Conservation (phyloP, 2,113 vertebrate genomes). For the Thalassarche chlororhynchos region DNA sequence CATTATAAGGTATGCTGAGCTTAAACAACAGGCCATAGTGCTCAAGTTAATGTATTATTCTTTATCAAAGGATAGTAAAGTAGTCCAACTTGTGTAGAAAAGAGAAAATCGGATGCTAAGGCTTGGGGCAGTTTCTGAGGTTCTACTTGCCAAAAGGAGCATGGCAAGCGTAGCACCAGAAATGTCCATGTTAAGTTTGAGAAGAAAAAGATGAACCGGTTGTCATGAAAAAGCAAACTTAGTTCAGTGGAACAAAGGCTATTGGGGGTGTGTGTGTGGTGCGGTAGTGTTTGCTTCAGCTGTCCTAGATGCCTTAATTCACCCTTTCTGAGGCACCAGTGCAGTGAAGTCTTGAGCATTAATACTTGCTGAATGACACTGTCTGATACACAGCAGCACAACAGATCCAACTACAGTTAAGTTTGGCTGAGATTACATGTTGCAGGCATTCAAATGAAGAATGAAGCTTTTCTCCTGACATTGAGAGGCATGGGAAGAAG, state of each 20-base stretch:
- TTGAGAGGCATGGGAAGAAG: too few relatives aligned
- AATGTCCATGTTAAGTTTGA: too few relatives aligned
- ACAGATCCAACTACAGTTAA: rapidly evolving
- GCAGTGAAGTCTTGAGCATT: too few relatives aligned
- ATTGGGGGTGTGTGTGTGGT: too few relatives aligned
- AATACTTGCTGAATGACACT: neutral
- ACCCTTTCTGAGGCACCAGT: too few relatives aligned
- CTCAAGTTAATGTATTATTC: neutral
- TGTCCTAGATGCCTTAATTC: neutral
- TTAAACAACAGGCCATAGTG: neutral
- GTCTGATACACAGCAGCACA: too few relatives aligned
- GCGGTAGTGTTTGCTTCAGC: too few relatives aligned
- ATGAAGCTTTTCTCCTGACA: neutral
- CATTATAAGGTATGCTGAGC: neutral
- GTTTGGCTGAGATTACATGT: too few relatives aligned
- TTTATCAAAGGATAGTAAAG: neutral
- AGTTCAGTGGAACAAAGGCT: neutral
- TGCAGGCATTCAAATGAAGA: neutral
- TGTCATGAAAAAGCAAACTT: neutral
- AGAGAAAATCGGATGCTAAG: neutral
- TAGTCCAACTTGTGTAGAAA: too few relatives aligned
- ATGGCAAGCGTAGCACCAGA: too few relatives aligned
- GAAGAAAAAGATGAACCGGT: neutral
- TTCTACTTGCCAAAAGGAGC: neutral
- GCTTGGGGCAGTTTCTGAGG: neutral